phyloP scores from a whole-genome alignment of 1,140 invertebrate species.

The Pristionchus pacificus region DNA sequence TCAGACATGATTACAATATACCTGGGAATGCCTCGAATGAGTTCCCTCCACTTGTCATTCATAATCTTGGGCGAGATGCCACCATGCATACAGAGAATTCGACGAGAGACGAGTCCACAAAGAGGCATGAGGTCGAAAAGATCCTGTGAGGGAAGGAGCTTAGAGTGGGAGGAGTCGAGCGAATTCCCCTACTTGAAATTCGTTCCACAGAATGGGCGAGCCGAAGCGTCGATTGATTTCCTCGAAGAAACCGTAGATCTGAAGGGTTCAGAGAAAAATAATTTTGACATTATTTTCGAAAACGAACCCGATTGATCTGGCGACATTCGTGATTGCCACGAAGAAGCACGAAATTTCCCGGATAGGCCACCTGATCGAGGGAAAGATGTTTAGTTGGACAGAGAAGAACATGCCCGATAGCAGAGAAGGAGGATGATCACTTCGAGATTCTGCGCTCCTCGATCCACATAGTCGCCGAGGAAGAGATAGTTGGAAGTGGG shows the following conservation, averaged over 20 bases:
- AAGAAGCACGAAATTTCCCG: not conserved
- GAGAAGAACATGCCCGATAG: not conserved
- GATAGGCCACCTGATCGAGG: not conserved
- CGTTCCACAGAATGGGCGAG: no score
- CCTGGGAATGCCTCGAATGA: no score
- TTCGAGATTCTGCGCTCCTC: not conserved
- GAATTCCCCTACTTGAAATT: no score
- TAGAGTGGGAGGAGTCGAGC: no score
- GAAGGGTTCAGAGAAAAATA: not conserved
- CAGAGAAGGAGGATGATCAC: not conserved
- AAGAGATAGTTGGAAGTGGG: not conserved
- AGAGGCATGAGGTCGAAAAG: slow-evolving; percentile 17
- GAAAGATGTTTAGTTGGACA: no score
- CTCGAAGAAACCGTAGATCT: not conserved
- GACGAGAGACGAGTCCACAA: slow-evolving; percentile 7
- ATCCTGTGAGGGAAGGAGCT: slow-evolving; percentile 16
- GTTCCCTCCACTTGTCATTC: no score
- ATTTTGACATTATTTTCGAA: not conserved
- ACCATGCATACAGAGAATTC: slow-evolving; percentile 27
- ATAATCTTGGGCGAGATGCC: slow-evolving; percentile 10
- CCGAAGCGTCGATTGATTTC: not conserved
- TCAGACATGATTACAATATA: no score
- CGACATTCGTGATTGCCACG: not conserved
- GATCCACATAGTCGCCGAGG: not conserved
- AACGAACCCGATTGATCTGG: not conserved